Evolutionary conservation across 2,888 invertebrate species (phyloP).

Genomic region (Lymantria dispar): DNA sequence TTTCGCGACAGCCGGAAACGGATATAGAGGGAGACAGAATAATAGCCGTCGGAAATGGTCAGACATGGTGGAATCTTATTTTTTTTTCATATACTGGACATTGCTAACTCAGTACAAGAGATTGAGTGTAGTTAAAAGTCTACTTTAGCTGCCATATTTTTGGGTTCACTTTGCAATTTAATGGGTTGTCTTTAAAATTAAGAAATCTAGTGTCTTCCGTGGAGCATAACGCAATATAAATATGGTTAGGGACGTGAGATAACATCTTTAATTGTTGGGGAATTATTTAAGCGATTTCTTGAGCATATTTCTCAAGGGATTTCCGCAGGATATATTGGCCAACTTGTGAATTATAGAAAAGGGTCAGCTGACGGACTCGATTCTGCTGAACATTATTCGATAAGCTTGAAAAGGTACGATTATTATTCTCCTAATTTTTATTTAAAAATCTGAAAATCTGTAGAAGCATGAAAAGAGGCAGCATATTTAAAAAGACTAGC

Average conservation of each 20-base stretch:
- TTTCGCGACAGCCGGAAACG: constrained; percentile 79
- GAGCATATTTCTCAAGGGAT: not conserved
- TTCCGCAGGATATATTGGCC: too few species aligned
- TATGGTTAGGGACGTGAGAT: constrained; percentile 44
- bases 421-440: too few species aligned
- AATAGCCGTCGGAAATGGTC: constrained; percentile 83
- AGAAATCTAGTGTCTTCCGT: constrained; percentile 35
- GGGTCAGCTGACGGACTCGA: too few species aligned
- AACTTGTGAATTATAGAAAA: too few species aligned
- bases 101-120: constrained; percentile 61
- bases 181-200: constrained; percentile 26
- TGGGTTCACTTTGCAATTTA: constrained; percentile 28
- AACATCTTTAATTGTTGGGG: constrained; percentile 23
- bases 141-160: constrained; percentile 20
- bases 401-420: too few species aligned
- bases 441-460: too few species aligned
- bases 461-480: too few species aligned
- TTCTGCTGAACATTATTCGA: too few species aligned
- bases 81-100: constrained; percentile 72
- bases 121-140: constrained; percentile 24
- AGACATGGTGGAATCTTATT: constrained; percentile 77
- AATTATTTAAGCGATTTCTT: constrained; percentile 14
- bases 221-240: constrained; percentile 47
- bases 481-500: too few species aligned
- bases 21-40: constrained; percentile 82